Base-by-base conservation (phyloP, 2,113 vertebrate species). In the Synodontis membranacea region DNA sequence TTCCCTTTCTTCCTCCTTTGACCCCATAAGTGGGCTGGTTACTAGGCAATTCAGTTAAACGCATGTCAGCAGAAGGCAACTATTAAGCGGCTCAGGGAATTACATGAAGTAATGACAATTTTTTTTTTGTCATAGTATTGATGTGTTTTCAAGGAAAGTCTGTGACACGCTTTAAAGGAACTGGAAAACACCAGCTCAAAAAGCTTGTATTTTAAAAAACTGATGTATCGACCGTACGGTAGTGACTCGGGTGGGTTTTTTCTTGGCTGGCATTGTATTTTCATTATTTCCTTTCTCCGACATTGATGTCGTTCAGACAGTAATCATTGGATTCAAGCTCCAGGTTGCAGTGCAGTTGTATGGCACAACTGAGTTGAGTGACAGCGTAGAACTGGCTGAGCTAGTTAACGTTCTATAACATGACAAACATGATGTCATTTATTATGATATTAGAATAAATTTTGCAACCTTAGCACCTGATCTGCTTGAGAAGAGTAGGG, bases 1-100 rank as follows among this genome's bases (percentile, higher is more conserved):
- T 56, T 66, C 75, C 62, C 56, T 84, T 80, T 76, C 80, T 72
- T 87, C 52, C 74, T 72, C 25, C 37, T 76, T 72, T 74, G 75
- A 46, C 79, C 52, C 5, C 15, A 44, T 68, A 66, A 80, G 52
- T 75, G 83, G 68, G 68, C 25, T 44, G 52, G 50, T 74, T 79
- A 66, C 72, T 79, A 37, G 46, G 34, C 75, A 50, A 64, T n/a
- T 37, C n/a, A 79, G 52, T 78, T 48, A 62, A 28, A 58, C 54
- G 23, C 79, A 58, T 79, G 10, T 37, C 21, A 80, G 52, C 11
- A 23, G 34, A 58, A 39, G 34, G 37, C 37, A 80, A 28, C 34
- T 58, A 12, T 39, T n/a, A 58, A 34, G 11, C 14, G 21, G 52
- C 10, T 25, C 21, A 58, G 5, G 52, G 37, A 80, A 80, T 58